A percentile compares a stretch with the other conserved stretches of the same genome.
phyloP scores from a whole-genome alignment of 2,888 invertebrate species.

The Colletes collaris region DNA sequence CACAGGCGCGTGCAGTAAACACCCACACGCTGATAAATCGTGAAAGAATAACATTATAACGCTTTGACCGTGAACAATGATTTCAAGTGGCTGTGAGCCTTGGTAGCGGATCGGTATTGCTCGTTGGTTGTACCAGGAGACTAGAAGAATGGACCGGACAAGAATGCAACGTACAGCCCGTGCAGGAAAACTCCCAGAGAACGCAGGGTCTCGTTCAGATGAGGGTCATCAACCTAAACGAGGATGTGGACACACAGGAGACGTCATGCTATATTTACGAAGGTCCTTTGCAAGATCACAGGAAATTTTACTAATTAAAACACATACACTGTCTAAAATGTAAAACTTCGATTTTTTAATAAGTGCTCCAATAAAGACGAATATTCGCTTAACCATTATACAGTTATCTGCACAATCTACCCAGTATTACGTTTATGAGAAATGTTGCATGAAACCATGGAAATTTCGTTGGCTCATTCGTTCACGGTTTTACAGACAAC shows the following conservation, averaged over 20 bases:
- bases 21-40: not conserved
- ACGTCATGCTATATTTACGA: slow-evolving; percentile 80
- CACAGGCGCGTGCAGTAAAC: not conserved
- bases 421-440: too few relatives aligned
- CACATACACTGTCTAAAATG: too few relatives aligned
- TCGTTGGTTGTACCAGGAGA: slow-evolving; percentile 70
- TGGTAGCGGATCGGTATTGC: slow-evolving; percentile 79
- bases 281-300: slow-evolving; percentile 70
- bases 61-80: slow-evolving; percentile 75
- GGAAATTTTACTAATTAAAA: slow-evolving; percentile 17
- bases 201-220: slow-evolving; percentile 81
- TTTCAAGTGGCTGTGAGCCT: slow-evolving; percentile 82
- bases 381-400: too few relatives aligned
- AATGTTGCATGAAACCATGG: too few relatives aligned
- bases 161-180: slow-evolving; percentile 66
- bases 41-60: slow-evolving; percentile 50
- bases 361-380: too few relatives aligned
- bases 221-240: slow-evolving; percentile 75
- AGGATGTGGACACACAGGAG: slow-evolving; percentile 78
- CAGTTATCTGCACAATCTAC: too few relatives aligned
- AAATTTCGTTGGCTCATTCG: not conserved
- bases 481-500: slow-evolving; percentile 64
- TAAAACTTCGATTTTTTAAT: too few relatives aligned
- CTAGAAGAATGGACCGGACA: slow-evolving; percentile 65
- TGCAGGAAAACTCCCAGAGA: slow-evolving; percentile 75